Evolutionary conservation across 2,113 vertebrate species (phyloP).

Genomic region (Taurulus bubalis): DNA sequence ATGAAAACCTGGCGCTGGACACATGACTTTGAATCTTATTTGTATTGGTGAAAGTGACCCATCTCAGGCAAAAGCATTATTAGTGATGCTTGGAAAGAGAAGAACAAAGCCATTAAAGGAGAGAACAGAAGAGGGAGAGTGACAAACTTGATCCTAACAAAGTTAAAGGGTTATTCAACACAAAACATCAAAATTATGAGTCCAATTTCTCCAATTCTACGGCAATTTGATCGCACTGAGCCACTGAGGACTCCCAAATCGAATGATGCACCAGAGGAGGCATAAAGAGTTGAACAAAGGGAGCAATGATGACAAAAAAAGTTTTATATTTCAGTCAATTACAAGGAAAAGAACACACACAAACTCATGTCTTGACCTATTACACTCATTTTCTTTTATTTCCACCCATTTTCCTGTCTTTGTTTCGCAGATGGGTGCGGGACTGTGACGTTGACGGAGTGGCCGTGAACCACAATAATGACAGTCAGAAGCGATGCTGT

Average conservation of each 20-base stretch:
- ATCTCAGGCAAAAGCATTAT: slow-evolving; percentile 85
- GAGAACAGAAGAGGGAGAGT: slow-evolving; percentile 57
- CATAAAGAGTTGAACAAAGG: slow-evolving; percentile 47
- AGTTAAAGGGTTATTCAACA: slow-evolving; percentile 76
- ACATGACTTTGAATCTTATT: slow-evolving; percentile 97
- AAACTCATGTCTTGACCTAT: slow-evolving; percentile 7
- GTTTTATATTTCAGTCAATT: slow-evolving; percentile 70
- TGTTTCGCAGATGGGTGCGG: slow-evolving; percentile 53
- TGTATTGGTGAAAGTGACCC: slow-evolving; percentile 96
- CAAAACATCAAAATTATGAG: slow-evolving; percentile 80
- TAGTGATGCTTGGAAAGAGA: slow-evolving; percentile 73
- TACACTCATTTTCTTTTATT: slow-evolving; percentile 19
- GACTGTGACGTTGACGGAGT: slow-evolving; percentile 73
- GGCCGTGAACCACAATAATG: slow-evolving; percentile 77
- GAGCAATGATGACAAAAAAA: slow-evolving; percentile 49
- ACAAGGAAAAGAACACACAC: slow-evolving; percentile 27
- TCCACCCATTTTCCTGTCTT: slow-evolving; percentile 32
- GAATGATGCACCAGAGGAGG: slow-evolving; percentile 65
- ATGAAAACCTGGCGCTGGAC: slow-evolving; percentile 90
- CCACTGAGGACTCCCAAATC: slow-evolving; percentile 67
- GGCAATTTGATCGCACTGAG: slow-evolving; percentile 74
- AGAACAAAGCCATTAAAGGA: slow-evolving; percentile 81
- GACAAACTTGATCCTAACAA: slow-evolving; percentile 81
- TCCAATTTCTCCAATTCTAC: slow-evolving; percentile 82
- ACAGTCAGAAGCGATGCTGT: slow-evolving; percentile 79